Conservation (phyloP, 2,113 vertebrate species). For the Paratilapia polleni region DNA sequence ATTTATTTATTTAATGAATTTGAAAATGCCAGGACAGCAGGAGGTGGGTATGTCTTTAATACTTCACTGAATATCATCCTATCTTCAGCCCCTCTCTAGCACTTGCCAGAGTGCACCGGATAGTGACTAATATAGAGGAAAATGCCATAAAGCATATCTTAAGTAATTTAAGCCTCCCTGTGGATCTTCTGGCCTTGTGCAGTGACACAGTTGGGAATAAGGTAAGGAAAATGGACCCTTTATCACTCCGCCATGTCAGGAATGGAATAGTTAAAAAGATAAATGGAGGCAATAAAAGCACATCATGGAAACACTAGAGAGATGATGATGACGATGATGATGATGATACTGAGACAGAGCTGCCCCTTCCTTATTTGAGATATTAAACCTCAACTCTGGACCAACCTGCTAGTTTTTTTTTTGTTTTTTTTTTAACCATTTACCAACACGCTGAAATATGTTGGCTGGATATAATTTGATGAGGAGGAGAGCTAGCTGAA, state of each 20-base stretch:
- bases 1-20: too few species aligned
- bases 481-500: neutral
- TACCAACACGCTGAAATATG: conserved; percentile 26
- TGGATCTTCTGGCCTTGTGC: neutral
- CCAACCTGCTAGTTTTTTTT: neutral
- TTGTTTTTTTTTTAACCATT: neutral
- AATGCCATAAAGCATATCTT: conserved; percentile 8
- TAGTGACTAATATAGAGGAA: neutral
- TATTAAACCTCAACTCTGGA: neutral
- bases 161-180: conserved; percentile 2
- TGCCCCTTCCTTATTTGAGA: neutral
- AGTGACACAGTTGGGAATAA: conserved; percentile 19
- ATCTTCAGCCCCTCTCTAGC: neutral
- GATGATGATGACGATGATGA: conserved; percentile 31
- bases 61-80: neutral
- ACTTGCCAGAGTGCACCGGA: neutral
- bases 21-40: neutral
- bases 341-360: conserved; percentile 22
- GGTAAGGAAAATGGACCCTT: conserved; percentile 19
- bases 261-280: conserved; percentile 38
- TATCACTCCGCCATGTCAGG: conserved; percentile 7
- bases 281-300: conserved; percentile 52
- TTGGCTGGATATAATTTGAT: neutral
- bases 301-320: conserved; percentile 45
- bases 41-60: neutral